Evolutionary conservation across 1,140 invertebrate genomes (phyloP).

Genomic region (Diorhabda carinulata): DNA sequence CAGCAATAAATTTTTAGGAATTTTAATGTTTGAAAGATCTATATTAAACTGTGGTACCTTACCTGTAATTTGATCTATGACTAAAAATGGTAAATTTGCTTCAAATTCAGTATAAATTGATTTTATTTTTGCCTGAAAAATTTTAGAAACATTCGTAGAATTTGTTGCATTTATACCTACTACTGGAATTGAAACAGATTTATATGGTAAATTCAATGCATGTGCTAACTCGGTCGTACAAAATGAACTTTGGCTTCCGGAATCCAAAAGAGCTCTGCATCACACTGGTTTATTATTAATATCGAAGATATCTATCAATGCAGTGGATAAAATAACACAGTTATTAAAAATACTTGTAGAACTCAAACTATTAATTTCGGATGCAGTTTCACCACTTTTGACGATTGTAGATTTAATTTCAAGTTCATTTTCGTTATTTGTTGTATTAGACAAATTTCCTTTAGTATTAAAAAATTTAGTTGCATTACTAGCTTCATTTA

Average conservation of each 20-base stretch:
- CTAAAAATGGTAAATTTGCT: conserved; percentile 28
- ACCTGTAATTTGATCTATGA: conserved; percentile 20
- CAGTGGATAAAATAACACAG: conserved; percentile 8
- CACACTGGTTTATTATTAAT: background rate
- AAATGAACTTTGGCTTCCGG: conserved; percentile 15
- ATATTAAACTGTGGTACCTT: conserved; percentile 20
- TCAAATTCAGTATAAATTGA: conserved; percentile 15
- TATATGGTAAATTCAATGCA: conserved; percentile 4
- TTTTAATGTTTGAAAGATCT: conserved; percentile 1
- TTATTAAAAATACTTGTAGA: background rate
- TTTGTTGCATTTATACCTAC: conserved; percentile 4
- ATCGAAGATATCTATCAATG: conserved; percentile 7
- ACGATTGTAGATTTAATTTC: no score
- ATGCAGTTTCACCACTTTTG: no score
- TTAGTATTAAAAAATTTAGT: no score
- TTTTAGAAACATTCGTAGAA: conserved; percentile 3
- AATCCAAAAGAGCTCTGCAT: conserved; percentile 20
- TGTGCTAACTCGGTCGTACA: conserved; percentile 7
- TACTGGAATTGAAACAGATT: conserved; percentile 6
- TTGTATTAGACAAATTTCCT: no score
- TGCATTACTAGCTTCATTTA: background rate
- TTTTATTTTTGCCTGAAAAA: conserved; percentile 11
- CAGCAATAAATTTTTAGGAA: conserved; percentile 5
- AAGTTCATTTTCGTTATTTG: no score
- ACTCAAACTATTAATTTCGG: no score